Evolutionary conservation across 2,888 invertebrate species (phyloP).

Genomic region (Phyllotreta cruciferae): DNA sequence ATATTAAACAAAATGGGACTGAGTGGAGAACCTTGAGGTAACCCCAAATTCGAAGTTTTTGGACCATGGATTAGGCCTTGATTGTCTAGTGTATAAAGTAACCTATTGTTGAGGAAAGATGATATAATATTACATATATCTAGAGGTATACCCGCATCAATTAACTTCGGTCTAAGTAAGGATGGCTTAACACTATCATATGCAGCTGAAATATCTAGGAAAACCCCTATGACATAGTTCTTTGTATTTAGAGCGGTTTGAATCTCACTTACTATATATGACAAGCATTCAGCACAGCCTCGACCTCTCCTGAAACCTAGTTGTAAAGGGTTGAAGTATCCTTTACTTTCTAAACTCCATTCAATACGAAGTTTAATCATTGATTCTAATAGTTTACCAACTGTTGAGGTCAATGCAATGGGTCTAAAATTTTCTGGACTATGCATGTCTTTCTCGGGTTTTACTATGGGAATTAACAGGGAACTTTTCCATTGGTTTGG

Average conservation of each 20-base stretch:
- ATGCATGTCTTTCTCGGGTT: neutral
- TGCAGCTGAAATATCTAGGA: neutral
- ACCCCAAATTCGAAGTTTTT: neutral
- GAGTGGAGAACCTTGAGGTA: slow-evolving; percentile 22
- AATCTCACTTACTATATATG: too few species aligned
- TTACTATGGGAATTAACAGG: neutral
- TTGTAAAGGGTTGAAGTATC: neutral
- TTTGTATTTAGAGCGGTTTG: too few species aligned
- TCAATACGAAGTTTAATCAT: too few species aligned
- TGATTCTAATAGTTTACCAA: neutral
- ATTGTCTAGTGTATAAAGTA: neutral
- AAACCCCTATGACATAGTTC: neutral
- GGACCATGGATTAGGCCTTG: slow-evolving; percentile 4
- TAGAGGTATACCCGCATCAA: neutral
- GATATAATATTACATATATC: slow-evolving; percentile 9
- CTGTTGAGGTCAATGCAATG: neutral
- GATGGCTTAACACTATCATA: neutral
- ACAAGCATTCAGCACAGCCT: too few species aligned
- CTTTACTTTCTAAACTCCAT: too few species aligned
- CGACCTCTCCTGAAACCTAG: slow-evolving; percentile 1
- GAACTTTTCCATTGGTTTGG: neutral
- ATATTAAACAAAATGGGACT: slow-evolving; percentile 24
- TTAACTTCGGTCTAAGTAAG: neutral
- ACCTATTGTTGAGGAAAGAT: slow-evolving; percentile 1
- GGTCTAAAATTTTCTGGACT: neutral